Base-by-base conservation (phyloP, 64 coral and sea anemone species). In the Stichodactyla helianthus region DNA sequence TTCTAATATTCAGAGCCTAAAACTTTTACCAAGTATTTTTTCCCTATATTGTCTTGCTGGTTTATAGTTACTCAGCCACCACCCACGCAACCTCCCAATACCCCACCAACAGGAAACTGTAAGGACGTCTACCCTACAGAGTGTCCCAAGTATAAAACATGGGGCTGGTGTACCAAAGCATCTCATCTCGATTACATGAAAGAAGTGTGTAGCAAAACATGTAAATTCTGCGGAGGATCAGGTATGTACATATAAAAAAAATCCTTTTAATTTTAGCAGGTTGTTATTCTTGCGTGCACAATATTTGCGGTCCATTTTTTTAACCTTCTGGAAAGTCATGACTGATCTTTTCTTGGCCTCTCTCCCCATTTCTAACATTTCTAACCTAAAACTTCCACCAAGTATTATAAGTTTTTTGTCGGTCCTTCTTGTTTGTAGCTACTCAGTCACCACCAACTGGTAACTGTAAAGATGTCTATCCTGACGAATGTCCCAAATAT, bases 71-170 rank as follows among this genome's bases (percentile, higher is more conserved):
- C 87, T n/a, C 74, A 88, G 62, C 82, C 50, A 74, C 83, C 83
- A 62, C 25, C 25, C 56, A 57, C 22, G 65, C 77, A 18, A 59
- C 59, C 60, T 17, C 67, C 70, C 10, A 27, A 2, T 6, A 87
- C 85, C 6, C 84, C 86, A 50, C 55, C 62, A 52, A 53, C 83
- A 13, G 83, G 71, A 79, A 63, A 95, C 59, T 95, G 93, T 56
- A 95, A 95, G 63, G 93, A 95, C 53, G 79, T 91, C 1, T 95
- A 95, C 60, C 93, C 93, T 51, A 53, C 83, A 12, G 82, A 90
- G 23, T 95, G 93, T 59, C 89, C 90, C 82, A 70, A 71, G 25
- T 95, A 91, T 79, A 77, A 87, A 44, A 55, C 31, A 12, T 14
- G 14, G 6, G 89, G 93, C 44, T 86, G 82, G 71, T 95, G 93